Base-by-base conservation (phyloP, 2,113 vertebrate species). In the Hystrix brachyura region DNA sequence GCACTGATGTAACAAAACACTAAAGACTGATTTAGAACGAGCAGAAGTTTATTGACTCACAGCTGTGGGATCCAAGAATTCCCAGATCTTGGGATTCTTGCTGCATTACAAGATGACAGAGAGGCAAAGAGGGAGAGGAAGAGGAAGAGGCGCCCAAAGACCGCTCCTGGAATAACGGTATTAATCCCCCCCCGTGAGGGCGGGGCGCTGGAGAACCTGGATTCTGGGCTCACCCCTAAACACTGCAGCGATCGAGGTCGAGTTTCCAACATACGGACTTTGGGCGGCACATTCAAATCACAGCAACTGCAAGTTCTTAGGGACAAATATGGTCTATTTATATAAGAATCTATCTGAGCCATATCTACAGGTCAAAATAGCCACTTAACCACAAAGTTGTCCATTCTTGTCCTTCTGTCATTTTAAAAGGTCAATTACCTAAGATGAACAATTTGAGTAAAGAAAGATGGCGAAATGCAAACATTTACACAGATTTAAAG, bases 391-490 rank as follows among this genome's bases (percentile, higher is more conserved):
- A 62, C 4, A 69, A 88, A 86, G 23, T 1, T 10, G 34, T 53
- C 7, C 14, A 86, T 74, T 80, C 51, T 34, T 88, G 46, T 86
- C 34, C 13, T 71, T 17, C 69, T 94, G 11, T 86, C 46, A 83
- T 81, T 81, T 83, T 65, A 67, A 88, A 93, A 92, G 29, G 34
- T 38, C 48, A 64, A 67, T 74, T 60, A 38, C 48, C 34, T 43
- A 64, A 62, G 12, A 81, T 46, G 32, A n/a, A 53, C 14, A 84
- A 64, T 38, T 84, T 32, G 7, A 43, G 34, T 86, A 10, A 59
- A 90, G 84, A 96, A 57, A 27, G 32, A 67, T 2, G 87, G 7
- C 5, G 89, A 97, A 94, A 19, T 74, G 12, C 72, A n/a, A 83
- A 17, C 7, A 74, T 91, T 83, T 92, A 53, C 38, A 87, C 8